Conservation (phyloP, 2,113 vertebrate species). For the Laticauda laticaudata region DNA sequence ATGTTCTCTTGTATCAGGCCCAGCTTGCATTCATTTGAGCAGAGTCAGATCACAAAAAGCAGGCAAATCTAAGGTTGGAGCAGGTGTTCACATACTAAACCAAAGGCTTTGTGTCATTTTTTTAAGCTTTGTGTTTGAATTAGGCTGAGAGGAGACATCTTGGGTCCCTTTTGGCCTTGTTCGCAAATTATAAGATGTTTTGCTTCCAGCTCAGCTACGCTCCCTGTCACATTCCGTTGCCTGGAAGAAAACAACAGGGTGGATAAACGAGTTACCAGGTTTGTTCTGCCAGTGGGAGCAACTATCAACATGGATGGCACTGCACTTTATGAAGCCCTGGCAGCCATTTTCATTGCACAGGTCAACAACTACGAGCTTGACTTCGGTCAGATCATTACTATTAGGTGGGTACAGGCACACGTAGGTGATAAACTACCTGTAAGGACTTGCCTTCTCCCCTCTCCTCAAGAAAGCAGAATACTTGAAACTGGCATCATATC, state of each 20-base stretch:
- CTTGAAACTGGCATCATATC: too few species aligned
- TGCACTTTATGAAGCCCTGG: constrained; percentile 91
- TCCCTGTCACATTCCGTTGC: constrained; percentile 96
- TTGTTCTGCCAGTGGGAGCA: constrained; percentile 91
- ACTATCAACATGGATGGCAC: constrained; percentile 98
- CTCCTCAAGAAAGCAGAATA: too few species aligned
- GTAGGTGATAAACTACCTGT: background rate
- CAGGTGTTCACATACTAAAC: background rate
- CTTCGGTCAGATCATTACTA: constrained; percentile 96
- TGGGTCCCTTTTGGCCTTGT: background rate
- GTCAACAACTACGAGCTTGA: constrained; percentile 97
- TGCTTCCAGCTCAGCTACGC: constrained; percentile 84
- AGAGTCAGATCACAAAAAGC: background rate
- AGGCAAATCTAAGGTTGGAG: background rate
- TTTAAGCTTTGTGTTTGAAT: background rate
- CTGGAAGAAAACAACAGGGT: constrained; percentile 91
- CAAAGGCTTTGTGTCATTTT: background rate
- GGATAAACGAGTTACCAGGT: constrained; percentile 91
- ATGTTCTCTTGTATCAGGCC: background rate
- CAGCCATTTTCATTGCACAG: constrained; percentile 97
- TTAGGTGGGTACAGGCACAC: constrained; percentile 76
- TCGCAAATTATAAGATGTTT: constrained; percentile 15
- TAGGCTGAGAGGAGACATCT: background rate
- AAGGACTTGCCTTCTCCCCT: too few species aligned
- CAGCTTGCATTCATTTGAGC: background rate